These are phyloP conservation scores for Drosophila eugracilis DNA, from an alignment of 1,140 invertebrate genomes.

Conservation along the genomic window DNA sequence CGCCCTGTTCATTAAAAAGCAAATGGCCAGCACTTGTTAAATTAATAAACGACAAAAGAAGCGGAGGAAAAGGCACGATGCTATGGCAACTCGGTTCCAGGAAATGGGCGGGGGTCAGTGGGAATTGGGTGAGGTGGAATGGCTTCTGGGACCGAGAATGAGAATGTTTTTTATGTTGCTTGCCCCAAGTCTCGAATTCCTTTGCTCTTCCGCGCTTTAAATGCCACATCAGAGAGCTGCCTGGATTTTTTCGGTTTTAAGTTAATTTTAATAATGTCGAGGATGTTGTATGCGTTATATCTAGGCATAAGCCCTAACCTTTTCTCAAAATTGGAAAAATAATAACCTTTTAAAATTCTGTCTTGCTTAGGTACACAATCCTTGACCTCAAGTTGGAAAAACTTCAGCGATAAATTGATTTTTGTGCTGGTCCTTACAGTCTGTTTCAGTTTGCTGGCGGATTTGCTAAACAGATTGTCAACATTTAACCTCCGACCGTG, in stretches of 20 bases:
- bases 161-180: conserved; percentile 42
- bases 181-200: conserved; percentile 15
- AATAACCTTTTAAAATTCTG: conserved; percentile 1
- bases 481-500: conserved; percentile 49
- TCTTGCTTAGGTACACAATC: conserved; percentile 14
- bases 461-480: conserved; percentile 47
- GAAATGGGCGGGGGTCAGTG: conserved; percentile 13
- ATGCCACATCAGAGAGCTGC: neutral
- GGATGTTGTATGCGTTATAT: too few relatives aligned
- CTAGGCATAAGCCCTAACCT: neutral
- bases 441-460: conserved; percentile 10
- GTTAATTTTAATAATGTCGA: too few relatives aligned
- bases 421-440: conserved; percentile 26
- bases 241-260: conserved; percentile 14
- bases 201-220: conserved; percentile 13
- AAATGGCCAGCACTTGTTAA: conserved; percentile 65
- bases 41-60: conserved; percentile 68
- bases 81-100: conserved; percentile 33
- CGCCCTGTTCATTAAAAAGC: conserved; percentile 61
- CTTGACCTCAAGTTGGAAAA: conserved; percentile 30
- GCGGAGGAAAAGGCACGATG: conserved; percentile 14
- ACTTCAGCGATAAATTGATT: conserved; percentile 59
- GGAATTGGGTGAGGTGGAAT: conserved; percentile 29
- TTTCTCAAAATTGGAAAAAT: neutral
- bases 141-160: conserved; percentile 19